Evolutionary conservation across 2,888 invertebrate species (phyloP), one percentile per base, ranked within the genome.

Genomic region (Ophion ventricosus): DNA sequence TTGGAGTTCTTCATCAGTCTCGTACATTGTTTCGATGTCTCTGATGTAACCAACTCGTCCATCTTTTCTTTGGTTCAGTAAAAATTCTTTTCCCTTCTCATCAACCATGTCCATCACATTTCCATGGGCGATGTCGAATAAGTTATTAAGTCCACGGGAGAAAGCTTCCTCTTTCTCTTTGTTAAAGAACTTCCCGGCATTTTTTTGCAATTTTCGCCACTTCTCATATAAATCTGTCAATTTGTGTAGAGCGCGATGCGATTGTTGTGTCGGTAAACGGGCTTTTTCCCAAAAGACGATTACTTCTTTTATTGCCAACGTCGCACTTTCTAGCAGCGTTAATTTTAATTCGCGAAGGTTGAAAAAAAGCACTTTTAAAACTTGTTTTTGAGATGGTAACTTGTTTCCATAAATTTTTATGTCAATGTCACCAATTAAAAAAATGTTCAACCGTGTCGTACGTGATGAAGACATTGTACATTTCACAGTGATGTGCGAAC

Each of bases 181-280:
- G 63, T 84, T 83, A 17, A 5, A 61, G 57, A 80, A 82, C 87
- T 86, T 87, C 74, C 87, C 83, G 20, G 64, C 73, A 86, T 89
- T 89, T 86, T 86, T 87, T 89, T 88, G 90, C 87, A 91, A 83
- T 35, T 89, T 89, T 76, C 90, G 87, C 92, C 90, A 91, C 88
- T 87, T 87, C 80, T 90, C 86, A 85, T 91, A 87, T 75, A 91
- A 85, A 72, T 77, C 84, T 70, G 85, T 84, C 54, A 88, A 80
- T 85, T 88, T 88, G 40, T 87, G 80, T 56, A 80, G 78, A 67
- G 87, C 87, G 59, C 35, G 35, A 35, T 35, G 35, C 4, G 35
- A 35, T 8, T 35, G 35, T 35, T 35, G 35, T 35, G 35, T 35
- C 35, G 35, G 35, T 35, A 35, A 83, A 35, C 74, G 77, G 23